A percentile compares a stretch with the other conserved stretches of the same genome.
Evolutionary conservation across 1,140 invertebrate genomes (phyloP).

Genomic region (Halictus rubicundus): DNA sequence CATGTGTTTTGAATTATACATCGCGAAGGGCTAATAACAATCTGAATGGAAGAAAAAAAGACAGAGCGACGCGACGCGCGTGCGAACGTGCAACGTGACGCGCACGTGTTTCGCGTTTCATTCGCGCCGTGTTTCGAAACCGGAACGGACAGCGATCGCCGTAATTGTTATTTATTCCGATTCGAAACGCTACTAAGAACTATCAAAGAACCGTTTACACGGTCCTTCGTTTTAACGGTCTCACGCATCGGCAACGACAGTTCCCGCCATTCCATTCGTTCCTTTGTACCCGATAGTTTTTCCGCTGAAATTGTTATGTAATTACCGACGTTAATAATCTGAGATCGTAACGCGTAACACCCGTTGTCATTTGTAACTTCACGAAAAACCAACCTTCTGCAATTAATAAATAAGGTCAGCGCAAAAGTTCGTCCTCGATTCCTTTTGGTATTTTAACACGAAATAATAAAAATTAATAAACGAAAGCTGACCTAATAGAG

Average conservation of each 20-base stretch:
- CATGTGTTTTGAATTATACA: too few relatives aligned
- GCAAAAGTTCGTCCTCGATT: too few relatives aligned
- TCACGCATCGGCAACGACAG: neutral
- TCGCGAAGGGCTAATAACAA: too few relatives aligned
- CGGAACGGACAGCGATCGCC: neutral
- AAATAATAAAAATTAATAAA: too few relatives aligned
- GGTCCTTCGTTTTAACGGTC: constrained; percentile 18
- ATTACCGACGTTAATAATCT: constrained; percentile 18
- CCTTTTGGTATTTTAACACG: too few relatives aligned
- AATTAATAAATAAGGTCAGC: too few relatives aligned
- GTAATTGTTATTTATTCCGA: constrained; percentile 33
- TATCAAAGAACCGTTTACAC: neutral
- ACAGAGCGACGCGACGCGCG: neutral
- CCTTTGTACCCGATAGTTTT: constrained; percentile 1
- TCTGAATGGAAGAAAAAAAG: too few relatives aligned
- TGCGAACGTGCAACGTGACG: constrained; percentile 12
- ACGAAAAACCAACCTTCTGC: too few relatives aligned
- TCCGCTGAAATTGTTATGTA: constrained; percentile 36
- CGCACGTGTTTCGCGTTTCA: constrained; percentile 16
- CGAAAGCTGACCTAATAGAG: too few relatives aligned
- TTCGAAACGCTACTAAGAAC: constrained; percentile 4
- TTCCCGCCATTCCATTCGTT: neutral
- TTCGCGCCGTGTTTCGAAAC: constrained; percentile 5
- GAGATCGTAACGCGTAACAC: neutral
- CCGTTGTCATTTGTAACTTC: neutral